These are phyloP conservation scores for Dione juno DNA, from an alignment of 2,888 invertebrate genomes.

Conservation along the genomic window DNA sequence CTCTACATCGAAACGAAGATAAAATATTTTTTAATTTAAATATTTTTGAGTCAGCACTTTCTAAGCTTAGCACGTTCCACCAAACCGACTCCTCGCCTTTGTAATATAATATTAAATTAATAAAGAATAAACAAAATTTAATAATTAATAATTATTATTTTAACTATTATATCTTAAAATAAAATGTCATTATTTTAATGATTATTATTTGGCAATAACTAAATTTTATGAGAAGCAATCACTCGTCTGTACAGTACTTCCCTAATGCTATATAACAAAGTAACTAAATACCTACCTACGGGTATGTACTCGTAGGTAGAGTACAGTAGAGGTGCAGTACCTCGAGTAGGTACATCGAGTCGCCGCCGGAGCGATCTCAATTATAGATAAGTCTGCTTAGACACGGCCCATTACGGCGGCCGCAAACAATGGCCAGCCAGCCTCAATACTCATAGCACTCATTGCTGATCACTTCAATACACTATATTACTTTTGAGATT, in stretches of 20 bases:
- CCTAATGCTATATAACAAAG: neutral
- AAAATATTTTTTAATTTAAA: no score
- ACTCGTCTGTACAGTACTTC: neutral
- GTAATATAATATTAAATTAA: no score
- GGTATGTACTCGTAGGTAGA: neutral
- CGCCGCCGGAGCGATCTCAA: constrained; percentile 44
- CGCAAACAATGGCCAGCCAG: constrained; percentile 23
- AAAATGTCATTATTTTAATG: no score
- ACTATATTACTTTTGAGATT: neutral
- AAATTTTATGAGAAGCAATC: neutral
- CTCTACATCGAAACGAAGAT: no score
- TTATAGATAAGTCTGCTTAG: constrained; percentile 47
- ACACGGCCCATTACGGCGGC: constrained; percentile 36
- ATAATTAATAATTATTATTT: no score
- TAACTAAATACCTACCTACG: neutral
- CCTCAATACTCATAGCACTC: neutral
- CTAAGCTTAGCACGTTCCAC: no score
- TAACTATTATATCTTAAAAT: no score
- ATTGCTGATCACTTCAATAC: constrained; percentile 10
- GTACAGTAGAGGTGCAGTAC: neutral
- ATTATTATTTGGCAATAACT: neutral
- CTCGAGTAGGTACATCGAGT: constrained; percentile 7
- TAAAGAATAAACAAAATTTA: no score
- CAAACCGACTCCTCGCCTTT: no score
- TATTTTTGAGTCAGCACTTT: no score